Percentiles rank a stretch among this genome's conserved stretches.
phyloP scores from a whole-genome alignment of 2,888 invertebrate species.

The Tetranychus piercei region DNA sequence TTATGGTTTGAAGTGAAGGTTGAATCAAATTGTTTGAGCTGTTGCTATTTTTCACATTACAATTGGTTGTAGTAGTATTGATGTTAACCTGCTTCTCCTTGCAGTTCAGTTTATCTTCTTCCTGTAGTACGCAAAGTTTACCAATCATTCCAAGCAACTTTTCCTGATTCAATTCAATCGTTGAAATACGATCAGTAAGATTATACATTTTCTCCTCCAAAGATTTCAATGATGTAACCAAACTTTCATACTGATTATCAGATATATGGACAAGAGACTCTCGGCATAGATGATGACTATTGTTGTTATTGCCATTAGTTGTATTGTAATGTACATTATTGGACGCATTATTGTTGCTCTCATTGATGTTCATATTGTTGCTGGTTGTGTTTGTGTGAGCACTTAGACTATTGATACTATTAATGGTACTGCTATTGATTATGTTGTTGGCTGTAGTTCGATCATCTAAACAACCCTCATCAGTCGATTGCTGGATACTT shows the following conservation, averaged over 20 bases:
- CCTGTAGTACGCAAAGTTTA: not conserved
- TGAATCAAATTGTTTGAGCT: not conserved
- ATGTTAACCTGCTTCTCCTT: not conserved
- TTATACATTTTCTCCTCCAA: not conserved
- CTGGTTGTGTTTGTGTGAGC: not conserved
- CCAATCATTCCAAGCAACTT: slow-evolving; percentile 4
- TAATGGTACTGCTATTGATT: not conserved
- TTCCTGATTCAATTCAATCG: slow-evolving; percentile 8
- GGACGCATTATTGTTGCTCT: not conserved
- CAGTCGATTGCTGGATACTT: not conserved
- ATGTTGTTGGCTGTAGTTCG: not conserved
- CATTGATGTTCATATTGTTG: slow-evolving; percentile 4
- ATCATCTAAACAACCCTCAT: not conserved
- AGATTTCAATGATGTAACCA: not conserved
- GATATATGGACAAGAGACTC: not conserved
- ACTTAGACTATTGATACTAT: slow-evolving; percentile 5
- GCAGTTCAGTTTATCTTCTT: not conserved
- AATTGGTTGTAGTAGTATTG: not conserved
- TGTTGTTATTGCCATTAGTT: not conserved
- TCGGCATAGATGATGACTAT: not conserved
- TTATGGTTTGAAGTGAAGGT: not conserved
- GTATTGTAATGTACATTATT: not conserved
- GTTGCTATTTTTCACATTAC: not conserved
- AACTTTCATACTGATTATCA: not conserved
- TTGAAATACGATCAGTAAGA: not conserved